phyloP scores from a whole-genome alignment of 2,888 invertebrate species.

The Parthenolecanium corni region DNA sequence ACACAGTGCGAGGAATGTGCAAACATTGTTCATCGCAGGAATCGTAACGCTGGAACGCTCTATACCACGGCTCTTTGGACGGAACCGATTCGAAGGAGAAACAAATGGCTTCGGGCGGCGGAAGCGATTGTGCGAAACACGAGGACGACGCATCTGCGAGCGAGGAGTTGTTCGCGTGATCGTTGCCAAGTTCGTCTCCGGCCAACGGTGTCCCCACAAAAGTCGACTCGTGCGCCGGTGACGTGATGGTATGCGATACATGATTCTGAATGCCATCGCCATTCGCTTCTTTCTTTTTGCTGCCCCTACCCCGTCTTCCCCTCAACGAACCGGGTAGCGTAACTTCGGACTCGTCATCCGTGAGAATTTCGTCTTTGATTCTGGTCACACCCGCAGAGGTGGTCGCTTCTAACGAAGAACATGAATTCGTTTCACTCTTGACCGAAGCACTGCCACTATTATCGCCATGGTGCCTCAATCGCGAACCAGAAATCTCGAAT shows the following conservation, averaged over 20 bases:
- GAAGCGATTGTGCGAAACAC: not conserved
- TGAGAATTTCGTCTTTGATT: slow-evolving; percentile 8
- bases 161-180: no score
- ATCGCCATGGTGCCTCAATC: slow-evolving; percentile 39
- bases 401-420: not conserved
- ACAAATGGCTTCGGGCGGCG: slow-evolving; percentile 1
- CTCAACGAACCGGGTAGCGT: not conserved
- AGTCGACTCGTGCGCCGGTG: not conserved
- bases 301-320: not conserved
- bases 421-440: slow-evolving; percentile 1
- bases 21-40: slow-evolving; percentile 11
- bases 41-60: slow-evolving; percentile 15
- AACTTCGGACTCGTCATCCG: not conserved
- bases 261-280: not conserved
- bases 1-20: not conserved
- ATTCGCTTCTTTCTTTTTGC: no score
- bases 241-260: not conserved
- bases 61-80: slow-evolving; percentile 19
- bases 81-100: slow-evolving; percentile 33
- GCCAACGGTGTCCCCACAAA: not conserved
- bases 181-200: not conserved
- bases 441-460: slow-evolving; percentile 31
- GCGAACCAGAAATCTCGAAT: slow-evolving; percentile 41
- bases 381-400: not conserved
- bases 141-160: no score